Base-by-base conservation (phyloP, 2,888 invertebrate genomes). In the Lasioglossum leucozonium region DNA sequence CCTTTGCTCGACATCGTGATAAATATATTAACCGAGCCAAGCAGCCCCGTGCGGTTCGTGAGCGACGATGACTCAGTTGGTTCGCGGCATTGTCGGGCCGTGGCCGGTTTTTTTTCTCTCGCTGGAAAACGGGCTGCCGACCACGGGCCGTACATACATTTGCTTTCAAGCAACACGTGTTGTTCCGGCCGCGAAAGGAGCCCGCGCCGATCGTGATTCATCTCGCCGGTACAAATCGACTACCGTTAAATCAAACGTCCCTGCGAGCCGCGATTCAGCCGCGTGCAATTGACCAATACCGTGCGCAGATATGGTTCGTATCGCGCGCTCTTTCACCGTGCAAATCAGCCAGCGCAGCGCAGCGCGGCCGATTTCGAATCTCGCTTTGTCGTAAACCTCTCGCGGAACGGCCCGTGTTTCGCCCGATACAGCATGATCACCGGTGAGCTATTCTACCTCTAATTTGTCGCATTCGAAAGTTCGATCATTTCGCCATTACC, bases 21-120 rank as follows among this genome's bases (percentile, higher is more conserved):
- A 82, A 86, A 87, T 86, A 81, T 87, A 86, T 87, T 86, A 87
- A 77, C 72, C 76, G 44, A 51, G 65, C 75, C n/a, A n/a, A n/a
- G n/a, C n/a, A n/a, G n/a, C 73, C 62, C 30, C 11, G 55, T n/a
- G 62, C 77, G 58, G 83, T 86, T 86, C 87, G 87, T 87, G 87
- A 86, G 77, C 79, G 77, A 77, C 87, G 87, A 86, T 87, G 87
- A 87, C 87, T 87, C 87, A 87, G 87, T 87, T 86, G 75, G 77
- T 76, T 62, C 62, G 55, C 72, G 44, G 65, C 65, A 87, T 87
- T 87, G 79, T 87, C 83, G 65, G 34, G 69, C 42, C 34, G 5
- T 11, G 22, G 18, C 30, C 11, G 47, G 47, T 44, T 55, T 58
- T 71, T 80, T 62, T 67, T 62, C 22, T 65, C 26, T 62, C 47